A percentile compares a stretch with the other conserved stretches of the same genome.
phyloP scores from a whole-genome alignment of 2,113 vertebrate genomes.

The Lathamus discolor region DNA sequence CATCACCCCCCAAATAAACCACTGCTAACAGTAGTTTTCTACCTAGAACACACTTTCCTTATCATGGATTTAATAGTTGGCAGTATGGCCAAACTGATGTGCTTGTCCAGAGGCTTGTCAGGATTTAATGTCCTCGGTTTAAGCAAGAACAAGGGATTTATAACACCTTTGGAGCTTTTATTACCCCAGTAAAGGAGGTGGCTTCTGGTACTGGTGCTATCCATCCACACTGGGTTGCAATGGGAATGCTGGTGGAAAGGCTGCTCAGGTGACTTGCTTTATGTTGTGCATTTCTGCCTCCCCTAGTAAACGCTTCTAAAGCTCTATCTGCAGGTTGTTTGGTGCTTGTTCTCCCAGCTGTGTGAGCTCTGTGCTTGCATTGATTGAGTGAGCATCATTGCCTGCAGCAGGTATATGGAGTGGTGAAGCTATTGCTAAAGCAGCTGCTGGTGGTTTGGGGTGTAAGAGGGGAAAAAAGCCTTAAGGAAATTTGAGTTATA shows the following conservation, averaged over 20 bases:
- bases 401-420: fast-evolving
- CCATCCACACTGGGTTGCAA: neutral
- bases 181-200: too few relatives aligned
- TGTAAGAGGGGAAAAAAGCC: neutral
- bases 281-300: fast-evolving
- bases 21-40: neutral
- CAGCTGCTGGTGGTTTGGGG: neutral
- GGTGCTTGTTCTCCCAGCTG: neutral
- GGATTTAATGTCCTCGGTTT: neutral
- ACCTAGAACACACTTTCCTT: neutral
- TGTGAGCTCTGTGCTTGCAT: fast-evolving
- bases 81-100: neutral
- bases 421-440: neutral
- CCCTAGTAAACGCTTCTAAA: neutral
- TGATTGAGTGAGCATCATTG: fast-evolving
- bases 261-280: fast-evolving
- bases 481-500: neutral
- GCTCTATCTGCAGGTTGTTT: neutral
- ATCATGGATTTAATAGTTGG: neutral
- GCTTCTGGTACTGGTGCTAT: fast-evolving
- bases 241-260: neutral
- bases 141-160: neutral
- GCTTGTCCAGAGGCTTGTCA: neutral
- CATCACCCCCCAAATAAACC: neutral
- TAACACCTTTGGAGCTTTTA: neutral